Evolutionary conservation across 2,888 invertebrate genomes (phyloP).

Genomic region (Drosophila helvetica): DNA sequence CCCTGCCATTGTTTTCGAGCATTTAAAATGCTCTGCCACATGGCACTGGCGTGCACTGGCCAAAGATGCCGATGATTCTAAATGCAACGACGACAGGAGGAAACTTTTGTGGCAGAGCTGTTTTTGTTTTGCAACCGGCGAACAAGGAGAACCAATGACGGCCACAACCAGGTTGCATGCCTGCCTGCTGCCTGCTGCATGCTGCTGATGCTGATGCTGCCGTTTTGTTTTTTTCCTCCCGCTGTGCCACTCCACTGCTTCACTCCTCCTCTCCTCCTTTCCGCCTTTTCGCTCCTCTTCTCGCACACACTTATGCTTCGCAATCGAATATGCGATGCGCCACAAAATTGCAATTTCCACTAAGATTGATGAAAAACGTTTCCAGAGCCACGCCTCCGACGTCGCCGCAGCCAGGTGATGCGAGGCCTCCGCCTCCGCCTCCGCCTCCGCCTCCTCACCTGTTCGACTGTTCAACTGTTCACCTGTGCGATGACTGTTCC

Average conservation of each 20-base stretch:
- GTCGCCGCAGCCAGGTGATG: conserved; percentile 1
- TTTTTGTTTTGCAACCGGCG: conserved; percentile 45
- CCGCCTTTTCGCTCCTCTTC: conserved; percentile 28
- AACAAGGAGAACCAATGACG: conserved; percentile 36
- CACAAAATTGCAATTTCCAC: conserved; percentile 79
- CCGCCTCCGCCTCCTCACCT: conserved; percentile 42
- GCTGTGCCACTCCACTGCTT: conserved; percentile 5
- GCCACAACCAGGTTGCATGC: conserved; percentile 15
- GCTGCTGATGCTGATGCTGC: conserved; percentile 22
- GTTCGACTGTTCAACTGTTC: conserved; percentile 11
- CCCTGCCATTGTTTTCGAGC: not conserved
- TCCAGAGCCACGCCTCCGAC: conserved; percentile 37
- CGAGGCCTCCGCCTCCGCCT: too few species aligned
- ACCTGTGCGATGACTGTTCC: conserved; percentile 6
- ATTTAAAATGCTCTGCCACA: conserved; percentile 44
- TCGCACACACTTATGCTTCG: conserved; percentile 68
- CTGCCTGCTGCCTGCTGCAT: not conserved
- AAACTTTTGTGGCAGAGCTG: conserved; percentile 37
- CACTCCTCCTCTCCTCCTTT: conserved; percentile 20
- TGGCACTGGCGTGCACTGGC: conserved; percentile 40
- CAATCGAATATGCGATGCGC: conserved; percentile 73
- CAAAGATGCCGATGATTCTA: conserved; percentile 55
- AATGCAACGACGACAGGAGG: conserved; percentile 37
- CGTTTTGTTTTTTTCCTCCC: conserved; percentile 27
- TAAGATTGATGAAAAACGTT: conserved; percentile 78